Evolutionary conservation across 1,140 invertebrate genomes (phyloP).

Genomic region (Drosophila triauraria): DNA sequence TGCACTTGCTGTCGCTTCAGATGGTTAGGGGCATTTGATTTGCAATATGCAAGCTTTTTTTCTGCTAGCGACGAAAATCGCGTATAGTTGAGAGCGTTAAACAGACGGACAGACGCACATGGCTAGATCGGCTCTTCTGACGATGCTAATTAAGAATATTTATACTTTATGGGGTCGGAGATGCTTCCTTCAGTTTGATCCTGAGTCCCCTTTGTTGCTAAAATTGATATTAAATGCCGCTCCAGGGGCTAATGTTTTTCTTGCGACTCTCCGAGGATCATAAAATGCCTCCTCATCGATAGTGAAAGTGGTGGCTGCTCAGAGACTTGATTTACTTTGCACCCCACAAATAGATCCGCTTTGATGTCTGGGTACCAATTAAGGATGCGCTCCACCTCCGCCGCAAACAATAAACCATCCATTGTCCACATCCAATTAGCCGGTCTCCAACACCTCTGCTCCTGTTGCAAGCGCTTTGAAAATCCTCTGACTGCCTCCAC

Average conservation of each 20-base stretch:
- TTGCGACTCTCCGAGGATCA: neutral
- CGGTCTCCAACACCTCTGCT: constrained; percentile 34
- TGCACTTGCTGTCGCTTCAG: no score
- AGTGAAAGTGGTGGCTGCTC: constrained; percentile 19
- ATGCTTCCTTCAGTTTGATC: no score
- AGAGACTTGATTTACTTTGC: constrained; percentile 28
- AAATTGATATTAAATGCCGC: no score
- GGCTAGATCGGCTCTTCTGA: no score
- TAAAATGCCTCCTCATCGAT: constrained; percentile 13
- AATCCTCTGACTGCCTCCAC: constrained; percentile 12
- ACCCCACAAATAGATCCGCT: constrained; percentile 19
- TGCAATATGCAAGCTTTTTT: no score
- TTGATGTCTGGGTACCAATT: constrained; percentile 34
- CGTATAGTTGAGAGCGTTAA: no score
- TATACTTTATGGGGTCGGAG: no score
- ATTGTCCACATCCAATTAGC: constrained; percentile 52
- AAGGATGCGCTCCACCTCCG: constrained; percentile 30
- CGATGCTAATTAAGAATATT: no score
- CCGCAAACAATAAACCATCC: constrained; percentile 23
- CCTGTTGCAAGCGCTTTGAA: constrained; percentile 15
- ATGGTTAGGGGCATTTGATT: no score
- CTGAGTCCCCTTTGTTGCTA: no score
- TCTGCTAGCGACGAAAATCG: no score
- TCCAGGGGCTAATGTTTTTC: neutral
- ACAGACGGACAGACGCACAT: no score